phyloP scores from a whole-genome alignment of 2,113 vertebrate genomes.

The Notiomystis cincta region DNA sequence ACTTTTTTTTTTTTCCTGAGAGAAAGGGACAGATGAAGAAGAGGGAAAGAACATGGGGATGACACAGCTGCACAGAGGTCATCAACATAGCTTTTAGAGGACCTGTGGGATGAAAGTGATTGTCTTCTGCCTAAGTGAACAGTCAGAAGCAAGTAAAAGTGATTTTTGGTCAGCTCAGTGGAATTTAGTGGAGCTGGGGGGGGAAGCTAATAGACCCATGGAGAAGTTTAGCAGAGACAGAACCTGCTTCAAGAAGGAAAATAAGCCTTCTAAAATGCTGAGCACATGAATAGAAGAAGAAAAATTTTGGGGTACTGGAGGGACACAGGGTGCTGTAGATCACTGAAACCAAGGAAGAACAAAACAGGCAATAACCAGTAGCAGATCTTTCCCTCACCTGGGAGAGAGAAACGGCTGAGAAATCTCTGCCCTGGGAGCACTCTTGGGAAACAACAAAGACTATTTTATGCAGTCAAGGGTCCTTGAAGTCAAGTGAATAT shows the following conservation, averaged over 20 bases:
- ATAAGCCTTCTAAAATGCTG: background rate
- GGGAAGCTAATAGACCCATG: background rate
- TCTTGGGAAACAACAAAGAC: background rate
- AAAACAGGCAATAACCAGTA: background rate
- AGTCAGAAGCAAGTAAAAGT: background rate
- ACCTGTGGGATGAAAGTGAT: background rate
- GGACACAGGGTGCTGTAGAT: background rate
- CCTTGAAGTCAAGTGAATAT: background rate
- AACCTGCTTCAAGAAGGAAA: background rate
- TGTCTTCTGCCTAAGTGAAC: background rate
- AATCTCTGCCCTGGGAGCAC: background rate
- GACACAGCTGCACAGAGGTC: background rate
- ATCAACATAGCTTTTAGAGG: background rate
- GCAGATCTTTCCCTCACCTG: background rate
- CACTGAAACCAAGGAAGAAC: background rate
- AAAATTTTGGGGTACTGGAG: background rate
- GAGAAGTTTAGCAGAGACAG: background rate
- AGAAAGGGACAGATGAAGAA: background rate
- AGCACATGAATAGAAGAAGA: background rate
- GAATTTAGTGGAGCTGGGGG: accelerated
- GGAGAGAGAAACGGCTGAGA: background rate
- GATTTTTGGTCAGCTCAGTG: background rate
- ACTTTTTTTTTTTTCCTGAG: background rate
- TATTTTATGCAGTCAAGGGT: background rate
- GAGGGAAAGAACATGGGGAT: background rate